Evolutionary conservation across 2,888 invertebrate species (phyloP), one percentile per base, ranked within the genome.

Genomic region (Andrena hattorfiana): DNA sequence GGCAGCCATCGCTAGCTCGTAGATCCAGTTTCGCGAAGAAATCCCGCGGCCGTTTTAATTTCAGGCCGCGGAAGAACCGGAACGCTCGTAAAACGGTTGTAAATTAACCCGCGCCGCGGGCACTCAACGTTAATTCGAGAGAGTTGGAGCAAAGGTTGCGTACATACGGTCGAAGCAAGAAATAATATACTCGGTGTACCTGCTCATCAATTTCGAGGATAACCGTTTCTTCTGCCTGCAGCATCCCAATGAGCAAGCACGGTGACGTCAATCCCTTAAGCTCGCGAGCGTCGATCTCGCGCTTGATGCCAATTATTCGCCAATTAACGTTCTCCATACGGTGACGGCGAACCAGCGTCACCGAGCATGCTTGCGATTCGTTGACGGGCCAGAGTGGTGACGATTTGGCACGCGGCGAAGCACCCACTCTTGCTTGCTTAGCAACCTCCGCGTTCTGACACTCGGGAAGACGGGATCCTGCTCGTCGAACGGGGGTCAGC

Each of bases 361-460:
- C 68, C 66, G n/a, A 4, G 30, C 64, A 54, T 49, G 68, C 60
- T 81, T 64, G 54, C 72, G 63, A 56, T 75, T 75, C 60, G 77
- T 72, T 84, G 84, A 74, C 77, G 81, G 77, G 49, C 67, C 64
- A 30, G 62, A 68, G 54, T 64, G 66, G 70, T 4, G 5, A 26
- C 63, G 62, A 30, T 54, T 69, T 69, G 78, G 68, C 78, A 73
- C 78, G 62, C 70, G 59, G 60, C 62, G 28, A 26, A 20, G 35
- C 74, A 28, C 74, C 75, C 49, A 51, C 60, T 75, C 8, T 60
- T 26, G 16, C n/a, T 49, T 23, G 62, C 30, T 13, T 32, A 32
- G 10, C 0, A 3, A 56, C 10, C 23, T 62, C 54, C 35, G 42
- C 42, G 10, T 30, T 63, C 56, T 23, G 16, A 7, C 16, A 5